These are phyloP conservation scores for Thecocarcelia acutangulata DNA, from an alignment of 2,888 invertebrate species.

Conservation along the genomic window DNA sequence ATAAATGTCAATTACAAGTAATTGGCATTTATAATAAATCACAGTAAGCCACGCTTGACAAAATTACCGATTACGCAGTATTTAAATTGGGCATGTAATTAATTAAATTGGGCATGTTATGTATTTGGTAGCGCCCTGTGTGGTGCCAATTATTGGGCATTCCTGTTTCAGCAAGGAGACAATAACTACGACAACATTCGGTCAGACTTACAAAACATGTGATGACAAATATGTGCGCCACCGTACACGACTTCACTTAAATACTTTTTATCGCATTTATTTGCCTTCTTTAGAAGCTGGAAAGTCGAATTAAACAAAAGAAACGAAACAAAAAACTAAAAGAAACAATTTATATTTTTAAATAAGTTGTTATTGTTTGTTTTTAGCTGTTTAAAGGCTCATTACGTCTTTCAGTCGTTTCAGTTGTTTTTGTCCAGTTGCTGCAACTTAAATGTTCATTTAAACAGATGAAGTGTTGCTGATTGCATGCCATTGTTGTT, in stretches of 20 bases:
- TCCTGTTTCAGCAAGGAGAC: constrained; percentile 14
- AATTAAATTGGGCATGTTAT: too few relatives aligned
- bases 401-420: constrained; percentile 49
- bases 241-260: constrained; percentile 67
- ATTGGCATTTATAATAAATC: too few relatives aligned
- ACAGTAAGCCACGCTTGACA: too few relatives aligned
- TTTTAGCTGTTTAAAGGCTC: constrained; percentile 68
- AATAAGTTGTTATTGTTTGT: constrained; percentile 70
- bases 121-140: too few relatives aligned
- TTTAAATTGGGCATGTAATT: too few relatives aligned
- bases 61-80: too few relatives aligned
- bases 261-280: constrained; percentile 65
- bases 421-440: constrained; percentile 8
- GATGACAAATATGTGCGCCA: constrained; percentile 70
- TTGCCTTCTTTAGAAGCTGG: constrained; percentile 65
- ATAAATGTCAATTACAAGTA: too few relatives aligned
- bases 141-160: neutral
- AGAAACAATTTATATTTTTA: constrained; percentile 62
- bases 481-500: constrained; percentile 78
- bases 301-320: constrained; percentile 25
- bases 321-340: constrained; percentile 7
- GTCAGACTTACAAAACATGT: constrained; percentile 55
- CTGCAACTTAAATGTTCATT: constrained; percentile 31
- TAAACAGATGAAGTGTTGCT: constrained; percentile 78
- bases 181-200: constrained; percentile 2